phyloP scores from a whole-genome alignment of 2,113 vertebrate genomes.

The Plectropomus leopardus region DNA sequence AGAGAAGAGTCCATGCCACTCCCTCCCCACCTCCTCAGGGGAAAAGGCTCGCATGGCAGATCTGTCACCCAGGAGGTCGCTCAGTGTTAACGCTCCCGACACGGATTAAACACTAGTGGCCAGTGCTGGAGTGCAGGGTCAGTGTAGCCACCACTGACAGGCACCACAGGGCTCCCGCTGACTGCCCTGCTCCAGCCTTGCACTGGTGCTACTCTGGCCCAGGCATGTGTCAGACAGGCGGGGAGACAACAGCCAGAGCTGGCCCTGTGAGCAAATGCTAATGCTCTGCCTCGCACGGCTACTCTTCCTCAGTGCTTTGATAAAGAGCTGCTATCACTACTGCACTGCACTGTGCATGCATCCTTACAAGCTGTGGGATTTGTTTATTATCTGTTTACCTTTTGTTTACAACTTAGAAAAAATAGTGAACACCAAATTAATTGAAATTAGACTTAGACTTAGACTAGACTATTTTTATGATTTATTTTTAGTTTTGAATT shows the following conservation, averaged over 20 bases:
- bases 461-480: background rate
- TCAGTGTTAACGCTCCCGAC: constrained; percentile 95
- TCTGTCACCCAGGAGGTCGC: constrained; percentile 94
- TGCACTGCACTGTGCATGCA: constrained; percentile 21
- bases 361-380: constrained; percentile 28
- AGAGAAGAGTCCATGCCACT: constrained; percentile 71
- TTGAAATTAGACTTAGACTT: background rate
- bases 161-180: constrained; percentile 79
- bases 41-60: constrained; percentile 89
- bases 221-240: constrained; percentile 77
- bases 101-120: constrained; percentile 93
- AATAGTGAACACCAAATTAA: background rate
- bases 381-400: constrained; percentile 20
- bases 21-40: constrained; percentile 75
- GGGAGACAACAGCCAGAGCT: constrained; percentile 66
- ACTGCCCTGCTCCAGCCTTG: constrained; percentile 68
- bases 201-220: constrained; percentile 66
- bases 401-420: constrained; percentile 31
- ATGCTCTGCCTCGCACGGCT: constrained; percentile 62
- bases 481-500: constrained; percentile 12
- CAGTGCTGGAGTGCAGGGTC: constrained; percentile 86
- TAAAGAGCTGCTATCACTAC: constrained; percentile 61
- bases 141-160: constrained; percentile 90
- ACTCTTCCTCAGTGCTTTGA: constrained; percentile 58
- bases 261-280: constrained; percentile 74